Base-by-base conservation (phyloP, 2,797 vertebrate species). In the Pteropus rufus region DNA sequence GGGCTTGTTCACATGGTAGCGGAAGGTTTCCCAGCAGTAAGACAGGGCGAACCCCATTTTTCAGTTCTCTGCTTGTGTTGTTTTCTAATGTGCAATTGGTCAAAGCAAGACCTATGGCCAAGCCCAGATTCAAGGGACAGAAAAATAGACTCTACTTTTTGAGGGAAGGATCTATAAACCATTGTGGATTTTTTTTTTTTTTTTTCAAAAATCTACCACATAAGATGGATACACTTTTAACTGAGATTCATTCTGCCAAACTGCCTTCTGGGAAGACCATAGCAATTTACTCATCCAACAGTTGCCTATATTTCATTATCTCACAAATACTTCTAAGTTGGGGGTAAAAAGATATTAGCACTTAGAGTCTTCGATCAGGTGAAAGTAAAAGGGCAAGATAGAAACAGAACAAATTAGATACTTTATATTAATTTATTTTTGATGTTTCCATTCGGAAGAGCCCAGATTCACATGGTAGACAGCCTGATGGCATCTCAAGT, bases 291-390 rank as follows among this genome's bases (percentile, higher is more conserved):
- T 85, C 8, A 84, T 10, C 52, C 62, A 70, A 54, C 26, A 60
- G 44, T 86, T 90, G 56, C 26, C 64, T 83, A 15, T 44, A 54
- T 95, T 95, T 92, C 29, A 58, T 87, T 86, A 88, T 85, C 58
- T 94, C 67, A 70, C 44, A 75, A 70, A 75, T 75, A 46, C 39
- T 92, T 93, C 76, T 91, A 88, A 92, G 62, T 93, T 64, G 21
- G 41, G 70, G 19, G 80, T 88, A 70, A 96, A 89, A 90, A 85
- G 44, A 88, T 72, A 94, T 93, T 93, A 93, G 11, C 84, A 88
- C 86, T 75, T 81, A 18, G 31, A 93, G 31, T 82, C 72, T 94
- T 95, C 69, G 54, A 69, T 92, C 84, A 88, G 23, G 26, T 82
- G 65, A 88, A 73, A 62, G 7, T n/a, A 36, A 94, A 94, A 90